Conservation (phyloP, 2,888 invertebrate species). For the Cryptocephalus moraei region DNA sequence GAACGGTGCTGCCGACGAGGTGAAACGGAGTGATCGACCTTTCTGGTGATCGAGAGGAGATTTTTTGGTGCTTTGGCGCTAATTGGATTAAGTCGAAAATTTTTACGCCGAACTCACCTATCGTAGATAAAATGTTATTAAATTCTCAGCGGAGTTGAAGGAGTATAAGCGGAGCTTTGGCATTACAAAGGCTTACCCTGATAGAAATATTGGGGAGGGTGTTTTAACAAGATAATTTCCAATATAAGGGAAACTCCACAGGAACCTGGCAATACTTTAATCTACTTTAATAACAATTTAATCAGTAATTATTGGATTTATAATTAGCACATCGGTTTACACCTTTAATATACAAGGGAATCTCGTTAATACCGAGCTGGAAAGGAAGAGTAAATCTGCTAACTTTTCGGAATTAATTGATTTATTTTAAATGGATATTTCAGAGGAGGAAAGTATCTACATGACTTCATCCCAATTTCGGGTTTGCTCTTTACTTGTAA, state of each 20-base stretch:
- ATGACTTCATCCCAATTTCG: no score
- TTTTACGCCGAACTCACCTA: no score
- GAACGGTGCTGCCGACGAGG: no score
- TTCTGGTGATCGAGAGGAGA: no score
- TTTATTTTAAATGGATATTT: slow-evolving; percentile 5
- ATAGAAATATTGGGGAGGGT: slow-evolving; percentile 19
- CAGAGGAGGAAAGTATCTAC: neutral
- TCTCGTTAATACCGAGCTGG: slow-evolving; percentile 13
- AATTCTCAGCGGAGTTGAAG: no score
- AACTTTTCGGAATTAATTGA: slow-evolving; percentile 6
- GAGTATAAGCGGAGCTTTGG: neutral
- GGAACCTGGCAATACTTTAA: slow-evolving; percentile 28
- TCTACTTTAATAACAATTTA: slow-evolving; percentile 33
- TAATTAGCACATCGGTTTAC: slow-evolving; percentile 28
- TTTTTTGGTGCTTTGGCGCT: no score
- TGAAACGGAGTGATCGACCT: no score
- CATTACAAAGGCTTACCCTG: slow-evolving; percentile 16
- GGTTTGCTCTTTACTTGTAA: no score
- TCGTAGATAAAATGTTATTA: no score
- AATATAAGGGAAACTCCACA: slow-evolving; percentile 19
- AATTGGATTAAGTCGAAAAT: no score
- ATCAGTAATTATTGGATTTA: slow-evolving; percentile 34
- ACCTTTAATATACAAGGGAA: slow-evolving; percentile 18
- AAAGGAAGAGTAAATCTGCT: slow-evolving; percentile 7
- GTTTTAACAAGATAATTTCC: slow-evolving; percentile 22